These are phyloP conservation scores for Cheilinus undulatus DNA, from an alignment of 2,113 vertebrate species.

Conservation along the genomic window DNA sequence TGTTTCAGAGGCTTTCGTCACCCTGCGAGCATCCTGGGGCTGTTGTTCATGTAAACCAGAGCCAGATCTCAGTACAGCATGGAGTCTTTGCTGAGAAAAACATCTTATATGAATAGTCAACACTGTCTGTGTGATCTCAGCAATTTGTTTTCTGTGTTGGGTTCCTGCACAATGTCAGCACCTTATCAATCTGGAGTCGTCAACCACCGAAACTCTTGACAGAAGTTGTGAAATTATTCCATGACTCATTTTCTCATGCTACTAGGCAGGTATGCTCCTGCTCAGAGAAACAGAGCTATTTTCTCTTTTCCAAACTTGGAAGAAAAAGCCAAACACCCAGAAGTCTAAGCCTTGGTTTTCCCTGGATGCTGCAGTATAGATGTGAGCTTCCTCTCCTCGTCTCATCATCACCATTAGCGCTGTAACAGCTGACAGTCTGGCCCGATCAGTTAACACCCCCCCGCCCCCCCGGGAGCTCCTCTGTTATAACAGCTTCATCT, in stretches of 20 bases:
- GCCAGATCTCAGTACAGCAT: slow-evolving; percentile 15
- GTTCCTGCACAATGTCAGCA: neutral
- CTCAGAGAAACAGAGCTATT: too few species aligned
- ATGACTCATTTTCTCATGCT: too few species aligned
- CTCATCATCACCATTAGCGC: slow-evolving; percentile 18
- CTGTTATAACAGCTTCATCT: slow-evolving; percentile 36
- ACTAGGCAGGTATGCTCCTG: too few species aligned
- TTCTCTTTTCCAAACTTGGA: too few species aligned
- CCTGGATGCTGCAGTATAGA: neutral
- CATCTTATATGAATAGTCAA: neutral
- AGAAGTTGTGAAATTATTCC: too few species aligned
- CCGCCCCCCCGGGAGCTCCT: slow-evolving; percentile 18
- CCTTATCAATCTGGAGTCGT: too few species aligned
- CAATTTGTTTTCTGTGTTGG: neutral
- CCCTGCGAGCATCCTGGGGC: slow-evolving; percentile 38
- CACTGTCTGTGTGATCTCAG: neutral
- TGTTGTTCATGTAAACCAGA: slow-evolving; percentile 2
- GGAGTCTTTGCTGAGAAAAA: neutral
- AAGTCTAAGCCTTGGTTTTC: neutral
- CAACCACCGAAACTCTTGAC: neutral
- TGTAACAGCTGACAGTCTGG: slow-evolving; percentile 48
- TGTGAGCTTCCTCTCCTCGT: slow-evolving; percentile 9
- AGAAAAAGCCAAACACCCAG: neutral
- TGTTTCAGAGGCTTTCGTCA: slow-evolving; percentile 70
- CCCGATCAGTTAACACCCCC: slow-evolving; percentile 28